Conservation (phyloP, 2,797 vertebrate species). For the Hephaestus fuliginosus region DNA sequence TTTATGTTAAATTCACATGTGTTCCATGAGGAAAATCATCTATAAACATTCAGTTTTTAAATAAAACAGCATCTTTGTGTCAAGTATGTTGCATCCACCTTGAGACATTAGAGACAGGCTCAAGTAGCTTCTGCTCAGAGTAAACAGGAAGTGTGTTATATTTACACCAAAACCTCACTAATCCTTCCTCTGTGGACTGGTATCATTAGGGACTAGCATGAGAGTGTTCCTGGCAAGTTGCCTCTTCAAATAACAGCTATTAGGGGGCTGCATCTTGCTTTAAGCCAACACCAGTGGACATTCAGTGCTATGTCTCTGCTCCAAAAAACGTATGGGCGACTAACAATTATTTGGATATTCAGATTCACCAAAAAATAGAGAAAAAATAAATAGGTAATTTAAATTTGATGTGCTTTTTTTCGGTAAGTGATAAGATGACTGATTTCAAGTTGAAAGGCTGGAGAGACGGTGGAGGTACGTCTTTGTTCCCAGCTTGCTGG, state of each 20-base stretch:
- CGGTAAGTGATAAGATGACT: slow-evolving; percentile 67
- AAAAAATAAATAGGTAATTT: slow-evolving; percentile 59
- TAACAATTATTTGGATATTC: slow-evolving; percentile 40
- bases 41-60: background rate
- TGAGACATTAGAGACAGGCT: slow-evolving; percentile 44
- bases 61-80: slow-evolving; percentile 32
- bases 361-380: slow-evolving; percentile 14
- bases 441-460: slow-evolving; percentile 81
- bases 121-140: slow-evolving; percentile 51
- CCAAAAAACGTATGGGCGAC: slow-evolving; percentile 13
- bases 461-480: slow-evolving; percentile 73
- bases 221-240: slow-evolving; percentile 58
- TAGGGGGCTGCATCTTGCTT: slow-evolving; percentile 47
- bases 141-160: slow-evolving; percentile 77
- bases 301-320: slow-evolving; percentile 4
- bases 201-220: slow-evolving; percentile 62
- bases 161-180: slow-evolving; percentile 74
- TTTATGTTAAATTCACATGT: background rate
- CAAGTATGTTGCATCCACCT: slow-evolving; percentile 22
- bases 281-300: slow-evolving; percentile 27
- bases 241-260: slow-evolving; percentile 64
- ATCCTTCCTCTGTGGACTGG: slow-evolving; percentile 71
- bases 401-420: slow-evolving; percentile 58
- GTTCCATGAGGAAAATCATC: background rate
- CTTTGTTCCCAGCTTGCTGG: slow-evolving; percentile 81